Evolutionary conservation across 2,113 vertebrate genomes (phyloP), one percentile per base, ranked within the genome.

Genomic region (Nycticorax nycticorax): DNA sequence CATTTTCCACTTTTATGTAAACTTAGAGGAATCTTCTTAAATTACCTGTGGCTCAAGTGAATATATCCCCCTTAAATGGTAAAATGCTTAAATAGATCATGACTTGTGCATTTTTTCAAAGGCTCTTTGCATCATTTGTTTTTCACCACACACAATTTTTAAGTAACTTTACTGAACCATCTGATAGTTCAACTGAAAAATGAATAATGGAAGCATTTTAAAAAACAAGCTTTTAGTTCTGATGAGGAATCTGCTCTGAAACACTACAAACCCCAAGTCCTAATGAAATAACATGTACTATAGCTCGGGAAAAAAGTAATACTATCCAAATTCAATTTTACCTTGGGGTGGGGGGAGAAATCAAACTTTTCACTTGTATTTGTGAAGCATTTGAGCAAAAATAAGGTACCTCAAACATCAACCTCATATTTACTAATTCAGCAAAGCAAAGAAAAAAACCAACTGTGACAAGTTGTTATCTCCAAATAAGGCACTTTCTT

Each of bases 161-260:
- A 74, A 93, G 45, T n/a, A 92, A 56, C 35, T 63, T 85, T 8
- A 43, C 33, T 35, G 16, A 87, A 60, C 60, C 27, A 79, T 30
- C 35, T 53, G 22, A 91, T 28, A 91, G 81, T 59, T 55, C 83
- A 71, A 74, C 45, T 48, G 28, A 41, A 91, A 91, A 71, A 33
- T 1, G 0, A 73, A 45, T 23, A 56, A 81, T 4, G 1, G 39
- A 62, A 10, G 2, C 8, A 45, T 53, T 76, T 81, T 22, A 3
- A 55, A 90, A 95, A 76, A 22, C 8, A 64, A 91, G 26, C 12
- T 91, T 93, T 45, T 33, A 55, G 3, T 50, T 96, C 62, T 35
- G 18, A 35, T 64, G 11, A 81, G 30, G 50, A 78, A 67, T 52
- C 23, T 10, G 28, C 33, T 71, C 74, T 47, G 43, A 89, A 68